These are phyloP conservation scores for Enteromius anoplus DNA, from an alignment of 2,797 vertebrate genomes.

Conservation along the genomic window DNA sequence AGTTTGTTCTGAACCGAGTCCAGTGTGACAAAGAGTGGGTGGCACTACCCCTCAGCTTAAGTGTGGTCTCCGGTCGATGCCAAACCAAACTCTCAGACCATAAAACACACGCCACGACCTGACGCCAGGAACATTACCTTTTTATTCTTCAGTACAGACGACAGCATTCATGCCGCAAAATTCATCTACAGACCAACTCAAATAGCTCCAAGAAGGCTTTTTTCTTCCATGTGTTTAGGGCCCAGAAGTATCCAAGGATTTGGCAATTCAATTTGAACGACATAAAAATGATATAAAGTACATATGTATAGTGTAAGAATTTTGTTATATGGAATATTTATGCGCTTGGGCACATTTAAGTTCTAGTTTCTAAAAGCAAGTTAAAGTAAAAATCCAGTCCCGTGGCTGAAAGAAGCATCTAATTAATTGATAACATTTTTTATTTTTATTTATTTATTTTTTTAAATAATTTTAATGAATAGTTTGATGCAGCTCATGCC, in stretches of 20 bases:
- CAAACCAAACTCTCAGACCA: slow-evolving; percentile 77
- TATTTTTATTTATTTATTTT: slow-evolving; percentile 20
- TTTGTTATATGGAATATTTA: slow-evolving; percentile 35
- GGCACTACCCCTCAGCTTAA: slow-evolving; percentile 74
- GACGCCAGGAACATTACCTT: slow-evolving; percentile 79
- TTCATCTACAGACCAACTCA: slow-evolving; percentile 62
- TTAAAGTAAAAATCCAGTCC: slow-evolving; percentile 4
- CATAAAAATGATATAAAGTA: slow-evolving; percentile 43
- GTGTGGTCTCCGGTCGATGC: slow-evolving; percentile 73
- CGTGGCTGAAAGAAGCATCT: neutral
- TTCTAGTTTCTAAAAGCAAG: neutral
- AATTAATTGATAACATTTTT: slow-evolving; percentile 10
- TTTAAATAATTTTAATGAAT: slow-evolving; percentile 13
- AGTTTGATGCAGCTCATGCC: slow-evolving; percentile 53
- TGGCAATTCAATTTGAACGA: slow-evolving; percentile 35
- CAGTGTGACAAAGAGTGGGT: slow-evolving; percentile 79
- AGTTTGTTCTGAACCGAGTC: slow-evolving; percentile 79
- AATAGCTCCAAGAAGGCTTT: slow-evolving; percentile 49
- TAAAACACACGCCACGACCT: slow-evolving; percentile 74
- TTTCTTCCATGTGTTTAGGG: slow-evolving; percentile 48
- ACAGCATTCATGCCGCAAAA: slow-evolving; percentile 68
- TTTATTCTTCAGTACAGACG: slow-evolving; percentile 72
- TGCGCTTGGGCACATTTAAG: neutral
- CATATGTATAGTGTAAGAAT: neutral
- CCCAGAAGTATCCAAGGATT: slow-evolving; percentile 36